Conservation (phyloP, 2,888 invertebrate genomes). For the Tethea ocularis region DNA sequence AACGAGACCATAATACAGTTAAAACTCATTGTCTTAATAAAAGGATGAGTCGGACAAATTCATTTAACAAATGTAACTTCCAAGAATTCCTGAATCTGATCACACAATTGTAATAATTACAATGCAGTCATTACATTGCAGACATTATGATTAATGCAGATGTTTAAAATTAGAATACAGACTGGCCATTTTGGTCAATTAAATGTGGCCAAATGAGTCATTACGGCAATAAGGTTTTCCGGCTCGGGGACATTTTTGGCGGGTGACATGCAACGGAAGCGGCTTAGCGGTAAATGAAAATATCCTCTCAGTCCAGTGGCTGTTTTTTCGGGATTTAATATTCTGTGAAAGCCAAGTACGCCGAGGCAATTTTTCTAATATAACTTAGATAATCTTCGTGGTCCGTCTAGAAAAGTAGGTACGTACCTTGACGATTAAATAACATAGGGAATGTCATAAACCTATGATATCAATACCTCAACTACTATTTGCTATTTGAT, state of each 20-base stretch:
- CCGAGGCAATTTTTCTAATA: too few species aligned
- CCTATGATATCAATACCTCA: too few species aligned
- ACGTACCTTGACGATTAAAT: too few species aligned
- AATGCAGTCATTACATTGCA: neutral
- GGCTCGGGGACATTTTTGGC: neutral
- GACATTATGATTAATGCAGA: slow-evolving; percentile 4
- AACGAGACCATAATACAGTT: neutral
- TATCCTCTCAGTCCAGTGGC: neutral
- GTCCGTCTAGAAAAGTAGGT: too few species aligned
- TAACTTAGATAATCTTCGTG: too few species aligned
- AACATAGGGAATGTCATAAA: too few species aligned
- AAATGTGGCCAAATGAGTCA: neutral
- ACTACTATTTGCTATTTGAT: too few species aligned
- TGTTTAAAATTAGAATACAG: slow-evolving; percentile 1
- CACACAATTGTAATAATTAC: neutral
- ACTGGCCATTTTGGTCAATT: neutral
- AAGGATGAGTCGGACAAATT: neutral
- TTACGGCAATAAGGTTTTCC: neutral
- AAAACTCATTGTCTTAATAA: neutral
- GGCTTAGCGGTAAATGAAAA: neutral
- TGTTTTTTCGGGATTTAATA: neutral
- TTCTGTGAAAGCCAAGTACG: too few species aligned
- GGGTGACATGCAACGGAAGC: neutral
- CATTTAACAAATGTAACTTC: neutral
- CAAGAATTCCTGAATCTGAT: slow-evolving; percentile 8